phyloP scores from a whole-genome alignment of 2,797 vertebrate genomes.

The Luscinia luscinia region DNA sequence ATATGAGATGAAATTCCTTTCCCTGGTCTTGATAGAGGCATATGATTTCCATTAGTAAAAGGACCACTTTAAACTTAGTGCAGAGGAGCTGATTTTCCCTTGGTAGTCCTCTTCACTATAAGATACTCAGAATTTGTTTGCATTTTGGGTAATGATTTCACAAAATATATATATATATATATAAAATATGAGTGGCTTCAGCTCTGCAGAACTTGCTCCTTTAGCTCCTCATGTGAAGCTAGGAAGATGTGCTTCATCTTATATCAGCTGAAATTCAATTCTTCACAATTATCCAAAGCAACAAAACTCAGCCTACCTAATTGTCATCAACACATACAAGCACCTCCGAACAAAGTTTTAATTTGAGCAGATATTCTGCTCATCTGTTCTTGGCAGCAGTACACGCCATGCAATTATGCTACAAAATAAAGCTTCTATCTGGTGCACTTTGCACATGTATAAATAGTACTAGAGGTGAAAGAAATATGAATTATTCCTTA shows the following conservation, averaged over 20 bases:
- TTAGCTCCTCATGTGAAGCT: neutral
- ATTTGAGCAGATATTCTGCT: neutral
- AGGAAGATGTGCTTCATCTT: neutral
- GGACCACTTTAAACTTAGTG: slow-evolving; percentile 25
- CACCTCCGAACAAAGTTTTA: neutral
- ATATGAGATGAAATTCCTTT: slow-evolving; percentile 21
- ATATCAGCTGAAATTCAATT: neutral
- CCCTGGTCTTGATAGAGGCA: neutral
- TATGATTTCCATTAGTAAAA: slow-evolving; percentile 40
- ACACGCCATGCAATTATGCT: neutral
- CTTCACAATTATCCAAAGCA: neutral
- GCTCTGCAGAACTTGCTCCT: neutral
- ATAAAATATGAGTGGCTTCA: neutral
- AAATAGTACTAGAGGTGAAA: neutral
- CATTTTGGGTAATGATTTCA: neutral
- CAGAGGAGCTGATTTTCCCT: neutral
- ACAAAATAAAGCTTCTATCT: neutral
- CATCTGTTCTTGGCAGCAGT: neutral
- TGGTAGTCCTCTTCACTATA: neutral
- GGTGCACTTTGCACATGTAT: neutral
- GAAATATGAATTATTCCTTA: neutral
- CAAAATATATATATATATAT: neutral
- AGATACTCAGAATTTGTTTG: neutral
- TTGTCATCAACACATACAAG: neutral
- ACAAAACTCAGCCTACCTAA: neutral